phyloP scores from a whole-genome alignment of 2,113 vertebrate species.

The Gobio gobio region DNA sequence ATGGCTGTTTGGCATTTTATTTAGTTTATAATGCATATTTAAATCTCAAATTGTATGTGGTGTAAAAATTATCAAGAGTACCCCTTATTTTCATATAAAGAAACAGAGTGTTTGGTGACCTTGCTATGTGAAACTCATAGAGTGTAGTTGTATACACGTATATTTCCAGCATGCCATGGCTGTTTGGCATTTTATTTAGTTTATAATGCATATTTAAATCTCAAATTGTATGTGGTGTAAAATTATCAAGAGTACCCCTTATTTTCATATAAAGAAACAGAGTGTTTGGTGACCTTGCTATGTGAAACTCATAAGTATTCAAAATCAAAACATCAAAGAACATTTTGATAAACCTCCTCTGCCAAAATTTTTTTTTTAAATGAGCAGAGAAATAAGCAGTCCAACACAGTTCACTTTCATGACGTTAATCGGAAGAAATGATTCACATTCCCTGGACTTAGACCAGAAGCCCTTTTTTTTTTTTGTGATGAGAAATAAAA shows the following conservation, averaged over 20 bases:
- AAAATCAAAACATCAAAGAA: constrained; percentile 2
- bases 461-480: constrained; percentile 20
- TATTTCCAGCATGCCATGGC: too few species aligned
- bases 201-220: background rate
- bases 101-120: background rate
- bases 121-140: background rate
- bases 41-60: background rate
- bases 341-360: background rate
- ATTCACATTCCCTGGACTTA: constrained; percentile 11
- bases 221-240: background rate
- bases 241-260: background rate
- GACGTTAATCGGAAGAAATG: background rate
- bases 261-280: background rate
- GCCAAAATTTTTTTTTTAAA: too few species aligned
- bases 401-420: background rate
- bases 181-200: background rate
- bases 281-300: background rate
- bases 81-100: background rate
- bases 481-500: background rate
- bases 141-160: too few species aligned
- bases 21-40: background rate
- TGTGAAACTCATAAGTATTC: background rate
- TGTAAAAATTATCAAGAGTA: background rate
- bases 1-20: too few species aligned
- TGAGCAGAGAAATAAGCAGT: background rate